Base-by-base conservation (phyloP, 2,113 vertebrate genomes). In the Psittacara wagleri region DNA sequence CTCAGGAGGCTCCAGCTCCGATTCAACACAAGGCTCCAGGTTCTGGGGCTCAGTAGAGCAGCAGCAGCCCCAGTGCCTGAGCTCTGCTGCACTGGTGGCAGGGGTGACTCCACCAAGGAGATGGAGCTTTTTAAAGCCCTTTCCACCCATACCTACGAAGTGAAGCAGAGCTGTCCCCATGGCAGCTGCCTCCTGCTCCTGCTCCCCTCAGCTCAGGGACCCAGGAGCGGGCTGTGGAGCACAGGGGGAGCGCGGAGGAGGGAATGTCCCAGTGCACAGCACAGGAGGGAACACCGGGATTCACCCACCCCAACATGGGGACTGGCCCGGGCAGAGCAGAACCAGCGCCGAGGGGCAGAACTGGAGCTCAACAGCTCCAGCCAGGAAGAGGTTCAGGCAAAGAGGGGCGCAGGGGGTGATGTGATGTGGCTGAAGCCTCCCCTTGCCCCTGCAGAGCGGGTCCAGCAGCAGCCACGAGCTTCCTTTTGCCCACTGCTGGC, bases 281-380 rank as follows among this genome's bases (percentile, higher is more conserved):
- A n/a, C 33, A n/a, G 55, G 33, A n/a, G 20, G 55, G 10, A n/a
- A 13, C 55, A 59, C 23, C 6, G 13, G 55, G 33, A 20, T n/a
- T n/a, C 33, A 9, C 55, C 11, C 5, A 1, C 22, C 6, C 35
- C 28, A 3, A 4, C 23, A 17, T 25, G 16, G 2, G 31, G 55
- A 13, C 12, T 1, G 9, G 4, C 19, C 10, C 0, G 2, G 35
- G 49, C 37, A 39, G 28, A 39, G 17, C 48, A 22, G 5, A 18
- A 4, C 1, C 2, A 11, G 2, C 10, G 1, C 19, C 1, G 1
- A 4, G 1, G 39, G 43, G 29, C 17, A 24, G 72, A 59, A 22
- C 55, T 10, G 55, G 33, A 55, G 5, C 31, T 2, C 2, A n/a
- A 23, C 33, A 13, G 3, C 61, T 37, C 39, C 67, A 37, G 14